Evolutionary conservation across 2,113 vertebrate genomes (phyloP), one percentile per base, ranked within the genome.

Genomic region (Himantopus leucocephalus): DNA sequence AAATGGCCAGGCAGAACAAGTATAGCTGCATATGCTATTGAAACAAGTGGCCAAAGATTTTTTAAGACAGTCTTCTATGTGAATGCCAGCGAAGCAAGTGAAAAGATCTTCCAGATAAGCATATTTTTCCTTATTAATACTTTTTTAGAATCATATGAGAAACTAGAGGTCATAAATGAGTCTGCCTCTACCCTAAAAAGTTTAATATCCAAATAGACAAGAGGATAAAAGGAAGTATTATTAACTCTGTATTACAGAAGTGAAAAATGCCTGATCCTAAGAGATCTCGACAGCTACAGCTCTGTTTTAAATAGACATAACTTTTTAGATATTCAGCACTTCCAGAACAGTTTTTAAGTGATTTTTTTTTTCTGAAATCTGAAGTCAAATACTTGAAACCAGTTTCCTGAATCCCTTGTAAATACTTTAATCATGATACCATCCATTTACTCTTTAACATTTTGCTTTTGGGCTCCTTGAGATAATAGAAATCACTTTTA

Each of bases 381-480:
- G 6, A 84, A 89, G 32, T 96, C 68, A 59, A 91, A 63, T 83
- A 72, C 47, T 95, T 94, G 35, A 59, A 96, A 75, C 29, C 21
- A 37, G 39, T 91, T 96, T 79, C 45, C 37, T 82, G 86, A 90
- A 79, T 85, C 45, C 41, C 10, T 84, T 94, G 84, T 47, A 91
- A 87, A 87, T 89, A 75, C 48, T 74, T 92, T 68, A 86, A 82
- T 87, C 80, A 76, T 76, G 15, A 95, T 39, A 79, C 39, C 26
- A 82, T 84, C 68, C 67, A 71, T 90, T 95, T 92, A 79, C 15
- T 85, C 24, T 88, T 94, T 71, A 91, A 56, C 14, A 2, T 96
- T 97, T 97, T 96, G 86, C 82, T 96, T 97, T 97, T 82, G 89
- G 80, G 82, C 41, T 93, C 97, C 85, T 92, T 97, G 91, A 94